Evolutionary conservation across 2,797 vertebrate genomes (phyloP), one percentile per base, ranked within the genome.

Genomic region (Arctocebus calabarensis): DNA sequence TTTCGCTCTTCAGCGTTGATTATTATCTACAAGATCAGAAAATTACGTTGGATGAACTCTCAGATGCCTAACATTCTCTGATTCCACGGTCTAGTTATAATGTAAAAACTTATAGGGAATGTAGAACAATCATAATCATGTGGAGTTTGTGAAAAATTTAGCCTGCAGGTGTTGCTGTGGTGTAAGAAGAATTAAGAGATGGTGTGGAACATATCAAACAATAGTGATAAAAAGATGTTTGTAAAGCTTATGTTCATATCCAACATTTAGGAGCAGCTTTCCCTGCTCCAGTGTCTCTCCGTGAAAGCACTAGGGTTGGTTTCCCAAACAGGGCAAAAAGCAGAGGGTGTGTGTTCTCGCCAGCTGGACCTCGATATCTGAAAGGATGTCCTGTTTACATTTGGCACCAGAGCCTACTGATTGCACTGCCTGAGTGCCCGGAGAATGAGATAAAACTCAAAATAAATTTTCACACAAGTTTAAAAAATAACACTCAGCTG

Each of bases 311-410:
- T 97, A 97, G 88, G 92, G 98, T 98, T 73, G 74, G 95, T 98
- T 99, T 98, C 98, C 98, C 98, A 84, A 98, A 97, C 93, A 98
- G 97, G 91, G 84, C 94, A 96, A 98, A 97, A 97, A 96, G 96
- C 97, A 97, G 97, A 95, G 97, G 98, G 97, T 97, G 98, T 97
- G 98, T 97, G 98, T 98, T 98, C 97, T 98, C 95, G 96, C 97
- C 98, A 98, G 98, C 98, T 98, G 98, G 98, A 97, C 97, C 98
- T 98, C 94, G 93, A 57, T 98, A 98, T 98, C 98, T 96, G 94
- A 98, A 93, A 98, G 98, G 98, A 99, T 98, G 98, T 99, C 98
- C 98, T 98, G 98, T 99, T 99, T 98, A 98, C 96, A 98, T 98
- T 98, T 97, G 97, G 97, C 97, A 96, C 88, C 95, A 97, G 96